Percentiles rank a stretch among this genome's conserved stretches.
These are phyloP conservation scores for Clostera curtula DNA, from an alignment of 2,888 invertebrate species.

Conservation along the genomic window DNA sequence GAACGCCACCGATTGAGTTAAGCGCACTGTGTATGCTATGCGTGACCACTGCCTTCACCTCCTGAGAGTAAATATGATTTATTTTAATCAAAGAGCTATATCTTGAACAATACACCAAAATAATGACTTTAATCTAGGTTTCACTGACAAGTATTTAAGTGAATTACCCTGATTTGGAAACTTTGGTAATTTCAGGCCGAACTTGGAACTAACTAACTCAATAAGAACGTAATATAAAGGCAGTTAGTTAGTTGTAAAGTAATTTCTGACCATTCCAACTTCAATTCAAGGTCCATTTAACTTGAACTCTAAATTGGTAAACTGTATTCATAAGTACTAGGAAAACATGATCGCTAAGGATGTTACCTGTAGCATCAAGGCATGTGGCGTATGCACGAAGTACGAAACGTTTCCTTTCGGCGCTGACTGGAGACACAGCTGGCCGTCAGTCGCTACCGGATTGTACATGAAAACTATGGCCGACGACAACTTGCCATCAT, in stretches of 20 bases:
- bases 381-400: slow-evolving; percentile 99
- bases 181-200: slow-evolving; percentile 6
- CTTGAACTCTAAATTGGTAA: no score
- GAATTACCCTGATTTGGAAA: slow-evolving; percentile 1
- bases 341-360: slow-evolving; percentile 16
- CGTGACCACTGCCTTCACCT: slow-evolving; percentile 99
- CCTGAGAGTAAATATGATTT: slow-evolving; percentile 78
- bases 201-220: slow-evolving; percentile 1
- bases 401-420: slow-evolving; percentile 98
- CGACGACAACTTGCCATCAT: slow-evolving; percentile 97
- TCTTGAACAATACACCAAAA: no score
- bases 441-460: slow-evolving; percentile 99
- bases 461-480: slow-evolving; percentile 99
- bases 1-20: slow-evolving; percentile 99
- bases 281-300: no score
- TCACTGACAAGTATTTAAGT: neutral
- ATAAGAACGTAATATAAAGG: slow-evolving; percentile 9
- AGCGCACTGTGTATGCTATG: slow-evolving; percentile 99
- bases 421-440: slow-evolving; percentile 97
- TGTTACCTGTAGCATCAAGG: slow-evolving; percentile 97
- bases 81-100: no score
- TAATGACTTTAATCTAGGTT: no score
- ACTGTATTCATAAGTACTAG: no score
- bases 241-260: slow-evolving; percentile 1
- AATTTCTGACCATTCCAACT: neutral